Base-by-base conservation (phyloP, 2,888 invertebrate species). In the Apeira syringaria region DNA sequence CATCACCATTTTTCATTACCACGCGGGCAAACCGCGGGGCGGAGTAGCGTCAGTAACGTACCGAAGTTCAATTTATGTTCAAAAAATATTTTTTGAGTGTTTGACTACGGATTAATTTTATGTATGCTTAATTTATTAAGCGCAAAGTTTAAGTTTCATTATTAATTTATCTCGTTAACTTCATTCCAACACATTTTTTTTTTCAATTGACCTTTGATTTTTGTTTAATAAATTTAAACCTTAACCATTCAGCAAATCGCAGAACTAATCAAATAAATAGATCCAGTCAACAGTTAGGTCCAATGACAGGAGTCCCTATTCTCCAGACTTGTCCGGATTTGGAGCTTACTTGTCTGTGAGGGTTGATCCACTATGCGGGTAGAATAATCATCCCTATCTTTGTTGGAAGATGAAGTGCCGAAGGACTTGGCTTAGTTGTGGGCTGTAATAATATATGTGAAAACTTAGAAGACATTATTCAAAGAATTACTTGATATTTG, bases 301-400 rank as follows among this genome's bases (percentile, higher is more conserved):
- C 33, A 30, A 42, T 35, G 44, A 48, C 43, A 35, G 32, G 33
- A 46, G 47, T 44, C 41, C 36, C 50, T 60, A 62, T 63, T 61
- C 63, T 64, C 52, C 42, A 49, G 6, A 8, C 49, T 51, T 57
- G 56, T 58, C 50, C 58, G 38, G 55, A 41, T 56, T 49, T 55
- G 2, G 24, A 3, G 9, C 24, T 5, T 56, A 68, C 57, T 73
- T 68, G 64, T 53, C 69, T 64, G 56, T 64, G 59, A 68, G 61
- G 64, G 68, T 71, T 66, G 59, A 54, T 41, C 52, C 47, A 35
- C 54, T 57, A 71, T 74, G 73, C 74, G 74, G 74, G 74, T 42
- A 53, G 74, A 73, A 73, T 74, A 73, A 74, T 71, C 59, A 59
- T 64, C 58, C 48, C 47, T 53, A 58, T 56, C 59, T 66, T 67